Conservation (phyloP, 2,797 vertebrate species). For the Acipenser oxyrinchus region DNA sequence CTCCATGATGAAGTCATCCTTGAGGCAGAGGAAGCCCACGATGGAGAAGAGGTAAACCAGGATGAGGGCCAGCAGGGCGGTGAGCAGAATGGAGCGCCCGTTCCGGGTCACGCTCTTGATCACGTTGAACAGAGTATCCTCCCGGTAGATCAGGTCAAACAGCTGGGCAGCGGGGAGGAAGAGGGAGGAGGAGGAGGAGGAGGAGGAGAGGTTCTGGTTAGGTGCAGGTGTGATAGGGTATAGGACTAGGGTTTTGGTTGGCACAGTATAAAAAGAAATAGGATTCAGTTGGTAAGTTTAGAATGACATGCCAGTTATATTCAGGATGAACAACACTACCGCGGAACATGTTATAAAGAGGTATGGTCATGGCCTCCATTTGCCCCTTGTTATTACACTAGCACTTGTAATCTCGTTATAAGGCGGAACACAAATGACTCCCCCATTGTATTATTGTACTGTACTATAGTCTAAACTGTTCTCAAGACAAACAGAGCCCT, state of each 20-base stretch:
- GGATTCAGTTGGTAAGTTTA: no score
- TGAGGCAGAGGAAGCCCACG: conserved; percentile 89
- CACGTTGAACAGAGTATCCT: conserved; percentile 93
- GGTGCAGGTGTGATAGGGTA: not conserved
- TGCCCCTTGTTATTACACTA: no score
- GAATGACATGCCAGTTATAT: no score
- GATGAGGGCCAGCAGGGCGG: conserved; percentile 92
- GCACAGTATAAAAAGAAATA: no score
- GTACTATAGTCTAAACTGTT: not conserved
- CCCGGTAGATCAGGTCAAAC: conserved; percentile 91
- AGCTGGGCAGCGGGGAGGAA: conserved; percentile 51
- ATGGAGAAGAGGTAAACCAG: conserved; percentile 98
- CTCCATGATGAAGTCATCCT: conserved; percentile 93
- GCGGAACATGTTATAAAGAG: no score
- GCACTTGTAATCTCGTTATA: not conserved
- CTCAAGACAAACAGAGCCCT: not conserved
- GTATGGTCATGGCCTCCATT: no score
- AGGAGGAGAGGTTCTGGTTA: not conserved
- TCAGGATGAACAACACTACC: no score
- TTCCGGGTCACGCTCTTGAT: conserved; percentile 95
- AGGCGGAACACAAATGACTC: conserved; percentile 1
- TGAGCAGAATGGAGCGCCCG: conserved; percentile 91
- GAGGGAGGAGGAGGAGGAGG: not conserved
- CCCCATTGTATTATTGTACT: no score
- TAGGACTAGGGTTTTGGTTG: not conserved